phyloP scores from a whole-genome alignment of 2,888 invertebrate species.

The Dicyrtomina minuta region DNA sequence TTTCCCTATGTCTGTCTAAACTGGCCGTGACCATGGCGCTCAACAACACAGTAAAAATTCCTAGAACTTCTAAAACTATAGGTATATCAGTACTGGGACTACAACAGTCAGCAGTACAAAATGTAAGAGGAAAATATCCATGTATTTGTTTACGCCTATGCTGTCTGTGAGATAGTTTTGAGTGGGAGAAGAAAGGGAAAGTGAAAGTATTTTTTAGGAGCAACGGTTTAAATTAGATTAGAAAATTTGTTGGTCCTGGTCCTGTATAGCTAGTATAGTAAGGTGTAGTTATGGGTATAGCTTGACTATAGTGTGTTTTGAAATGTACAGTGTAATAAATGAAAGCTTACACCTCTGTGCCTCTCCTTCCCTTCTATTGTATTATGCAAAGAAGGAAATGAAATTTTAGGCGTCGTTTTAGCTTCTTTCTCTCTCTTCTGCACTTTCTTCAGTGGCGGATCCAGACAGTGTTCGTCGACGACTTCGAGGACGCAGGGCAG shows the following conservation, averaged over 20 bases:
- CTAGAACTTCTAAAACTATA: too few relatives aligned
- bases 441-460: not conserved
- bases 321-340: too few relatives aligned
- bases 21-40: too few relatives aligned
- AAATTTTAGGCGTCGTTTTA: conserved; percentile 29
- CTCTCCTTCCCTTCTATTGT: conserved; percentile 1
- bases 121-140: too few relatives aligned
- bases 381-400: conserved; percentile 36
- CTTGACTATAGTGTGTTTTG: too few relatives aligned
- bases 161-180: too few relatives aligned
- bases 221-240: conserved; percentile 2
- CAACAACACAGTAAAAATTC: too few relatives aligned
- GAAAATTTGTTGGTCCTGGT: not conserved
- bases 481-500: not conserved
- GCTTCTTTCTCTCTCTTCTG: conserved; percentile 1
- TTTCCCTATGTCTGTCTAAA: too few relatives aligned
- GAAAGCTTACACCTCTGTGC: conserved; percentile 4
- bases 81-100: too few relatives aligned
- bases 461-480: not conserved
- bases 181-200: not conserved
- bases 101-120: too few relatives aligned
- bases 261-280: too few relatives aligned
- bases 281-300: not conserved
- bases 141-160: too few relatives aligned
- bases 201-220: conserved; percentile 12